A percentile compares a stretch with the other conserved stretches of the same genome.
phyloP scores from a whole-genome alignment of 2,888 invertebrate genomes.

The Mesopsocus fuscifrons region DNA sequence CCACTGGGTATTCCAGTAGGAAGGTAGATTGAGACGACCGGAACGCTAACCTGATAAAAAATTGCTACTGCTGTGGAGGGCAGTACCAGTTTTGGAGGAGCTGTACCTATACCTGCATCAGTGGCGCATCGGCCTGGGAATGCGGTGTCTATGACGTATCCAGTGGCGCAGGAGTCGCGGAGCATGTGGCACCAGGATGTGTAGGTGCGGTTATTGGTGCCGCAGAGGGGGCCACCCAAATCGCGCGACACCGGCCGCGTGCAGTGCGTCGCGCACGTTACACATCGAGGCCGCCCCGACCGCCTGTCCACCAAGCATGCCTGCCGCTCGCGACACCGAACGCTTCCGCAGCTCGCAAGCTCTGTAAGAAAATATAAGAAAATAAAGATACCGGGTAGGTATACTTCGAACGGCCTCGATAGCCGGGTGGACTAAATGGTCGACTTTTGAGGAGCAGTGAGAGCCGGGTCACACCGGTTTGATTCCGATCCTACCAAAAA shows the following conservation, averaged over 20 bases:
- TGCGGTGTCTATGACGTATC: constrained; percentile 48
- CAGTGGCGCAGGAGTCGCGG: constrained; percentile 52
- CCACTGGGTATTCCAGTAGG: too few species aligned
- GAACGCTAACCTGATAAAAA: too few species aligned
- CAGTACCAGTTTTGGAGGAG: too few species aligned
- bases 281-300: constrained; percentile 48
- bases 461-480: too few species aligned
- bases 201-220: constrained; percentile 53
- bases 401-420: too few species aligned
- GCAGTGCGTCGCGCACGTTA: constrained; percentile 35
- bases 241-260: constrained; percentile 21
- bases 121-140: constrained; percentile 39
- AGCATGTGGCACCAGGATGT: constrained; percentile 62
- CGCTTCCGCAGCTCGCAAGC: constrained; percentile 41
- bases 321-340: constrained; percentile 45
- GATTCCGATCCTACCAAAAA: too few species aligned
- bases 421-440: too few species aligned
- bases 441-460: too few species aligned
- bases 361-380: constrained; percentile 28
- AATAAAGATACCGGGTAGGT: too few species aligned
- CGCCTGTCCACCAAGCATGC: constrained; percentile 43
- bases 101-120: too few species aligned
- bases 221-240: constrained; percentile 33
- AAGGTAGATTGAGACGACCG: too few species aligned
- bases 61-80: too few species aligned